Percentiles rank a stretch among this genome's conserved stretches.
Conservation (phyloP, 64 coral and sea anemone genomes). For the Porites lutea region DNA sequence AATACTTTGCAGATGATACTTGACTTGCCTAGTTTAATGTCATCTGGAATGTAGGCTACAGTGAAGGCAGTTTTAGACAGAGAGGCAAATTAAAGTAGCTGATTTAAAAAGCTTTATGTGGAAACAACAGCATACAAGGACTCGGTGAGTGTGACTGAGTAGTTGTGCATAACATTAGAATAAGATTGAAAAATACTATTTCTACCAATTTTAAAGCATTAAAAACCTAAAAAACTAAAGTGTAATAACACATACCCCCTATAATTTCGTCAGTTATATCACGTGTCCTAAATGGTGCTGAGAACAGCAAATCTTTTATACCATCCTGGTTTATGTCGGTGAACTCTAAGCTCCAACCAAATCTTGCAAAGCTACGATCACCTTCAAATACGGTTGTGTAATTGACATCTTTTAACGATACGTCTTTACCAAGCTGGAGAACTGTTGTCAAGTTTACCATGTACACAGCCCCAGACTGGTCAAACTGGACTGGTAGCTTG, state of each 20-base stretch:
- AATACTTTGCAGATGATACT: too few relatives aligned
- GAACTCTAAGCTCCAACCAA: constrained; percentile 81
- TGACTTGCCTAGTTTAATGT: too few relatives aligned
- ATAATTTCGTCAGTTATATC: constrained; percentile 83
- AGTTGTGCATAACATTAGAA: too few relatives aligned
- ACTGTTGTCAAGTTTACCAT: constrained; percentile 65
- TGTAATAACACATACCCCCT: constrained; percentile 58
- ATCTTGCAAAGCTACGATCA: constrained; percentile 91
- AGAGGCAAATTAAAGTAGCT: too few relatives aligned
- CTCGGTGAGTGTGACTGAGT: too few relatives aligned
- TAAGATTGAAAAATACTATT: too few relatives aligned
- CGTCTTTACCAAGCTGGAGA: constrained; percentile 35
- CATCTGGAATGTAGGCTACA: too few relatives aligned
- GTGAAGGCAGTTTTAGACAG: too few relatives aligned
- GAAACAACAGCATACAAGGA: too few relatives aligned
- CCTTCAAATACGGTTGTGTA: constrained; percentile 78
- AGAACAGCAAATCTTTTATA: constrained; percentile 82
- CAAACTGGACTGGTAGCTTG: constrained; percentile 38
- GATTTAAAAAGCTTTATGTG: too few relatives aligned
- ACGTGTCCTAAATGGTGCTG: constrained; percentile 89
- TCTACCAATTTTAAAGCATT: too few relatives aligned
- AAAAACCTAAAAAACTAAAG: too few relatives aligned
- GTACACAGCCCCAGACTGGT: constrained; percentile 82
- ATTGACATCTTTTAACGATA: constrained; percentile 25
- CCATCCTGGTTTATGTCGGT: constrained; percentile 86